phyloP scores from a whole-genome alignment of 2,888 invertebrate species.

The Dicyrtoma fusca region DNA sequence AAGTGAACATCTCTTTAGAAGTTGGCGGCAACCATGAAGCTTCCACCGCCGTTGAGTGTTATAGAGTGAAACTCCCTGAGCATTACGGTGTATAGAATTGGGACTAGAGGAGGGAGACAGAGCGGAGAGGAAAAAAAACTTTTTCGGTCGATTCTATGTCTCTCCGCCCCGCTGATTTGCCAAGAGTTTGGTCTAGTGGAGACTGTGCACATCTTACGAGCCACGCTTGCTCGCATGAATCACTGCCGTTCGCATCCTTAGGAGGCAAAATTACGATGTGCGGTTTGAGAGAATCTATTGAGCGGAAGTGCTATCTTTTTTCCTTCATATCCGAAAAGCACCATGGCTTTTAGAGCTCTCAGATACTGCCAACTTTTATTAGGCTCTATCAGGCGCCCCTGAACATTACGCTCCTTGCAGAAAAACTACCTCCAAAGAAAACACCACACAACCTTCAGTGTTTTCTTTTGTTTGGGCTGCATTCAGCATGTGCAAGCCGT shows the following conservation, averaged over 20 bases:
- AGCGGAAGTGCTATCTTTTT: slow-evolving; percentile 57
- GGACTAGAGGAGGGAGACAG: slow-evolving; percentile 23
- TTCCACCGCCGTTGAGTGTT: slow-evolving; percentile 6
- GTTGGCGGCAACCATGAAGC: slow-evolving; percentile 16
- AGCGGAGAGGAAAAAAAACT: slow-evolving; percentile 41
- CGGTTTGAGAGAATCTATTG: slow-evolving; percentile 56
- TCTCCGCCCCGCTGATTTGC: slow-evolving; percentile 54
- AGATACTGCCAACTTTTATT: slow-evolving; percentile 57
- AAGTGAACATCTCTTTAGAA: slow-evolving; percentile 39
- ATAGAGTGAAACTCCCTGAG: slow-evolving; percentile 2
- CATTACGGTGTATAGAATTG: slow-evolving; percentile 8
- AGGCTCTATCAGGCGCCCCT: slow-evolving; percentile 56
- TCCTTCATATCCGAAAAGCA: slow-evolving; percentile 49
- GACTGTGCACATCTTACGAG: slow-evolving; percentile 33
- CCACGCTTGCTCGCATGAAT: slow-evolving; percentile 43
- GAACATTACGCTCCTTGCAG: slow-evolving; percentile 46
- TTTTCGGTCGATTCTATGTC: slow-evolving; percentile 52
- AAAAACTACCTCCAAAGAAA: slow-evolving; percentile 29
- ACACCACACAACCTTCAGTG: slow-evolving; percentile 22
- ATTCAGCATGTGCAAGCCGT: no score
- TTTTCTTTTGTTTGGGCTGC: slow-evolving; percentile 15
- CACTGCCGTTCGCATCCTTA: slow-evolving; percentile 41
- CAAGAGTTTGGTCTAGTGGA: slow-evolving; percentile 42
- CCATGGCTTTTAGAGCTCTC: slow-evolving; percentile 48
- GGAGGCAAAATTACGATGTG: slow-evolving; percentile 56